Conservation (phyloP, 2,797 vertebrate species). For the Ispidina lecontei region DNA sequence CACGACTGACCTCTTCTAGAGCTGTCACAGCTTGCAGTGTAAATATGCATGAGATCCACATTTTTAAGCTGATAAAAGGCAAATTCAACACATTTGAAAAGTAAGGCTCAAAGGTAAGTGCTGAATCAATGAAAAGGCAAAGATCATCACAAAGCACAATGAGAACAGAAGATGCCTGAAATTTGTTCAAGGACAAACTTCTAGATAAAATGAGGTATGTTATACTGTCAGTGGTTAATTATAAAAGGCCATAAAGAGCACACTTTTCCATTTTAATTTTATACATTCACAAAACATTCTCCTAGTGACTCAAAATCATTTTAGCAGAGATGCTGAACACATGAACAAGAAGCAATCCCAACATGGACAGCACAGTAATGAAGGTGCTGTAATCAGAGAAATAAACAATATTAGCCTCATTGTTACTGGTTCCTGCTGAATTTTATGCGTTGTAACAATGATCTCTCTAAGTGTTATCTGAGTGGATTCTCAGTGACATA, state of each 20-base stretch:
- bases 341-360: background rate
- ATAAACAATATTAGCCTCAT: background rate
- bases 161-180: background rate
- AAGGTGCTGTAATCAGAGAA: background rate
- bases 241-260: background rate
- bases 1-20: slow-evolving; percentile 45
- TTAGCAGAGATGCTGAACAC: background rate
- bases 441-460: background rate
- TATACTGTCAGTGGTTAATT: background rate
- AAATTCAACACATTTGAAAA: slow-evolving; percentile 65
- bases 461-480: background rate
- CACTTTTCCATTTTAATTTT: background rate
- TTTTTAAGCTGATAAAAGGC: slow-evolving; percentile 67
- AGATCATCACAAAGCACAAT: slow-evolving; percentile 44
- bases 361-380: background rate
- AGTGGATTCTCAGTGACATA: background rate
- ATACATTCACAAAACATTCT: background rate
- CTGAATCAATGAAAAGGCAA: slow-evolving; percentile 63
- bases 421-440: background rate
- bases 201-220: background rate
- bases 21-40: slow-evolving; percentile 28
- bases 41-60: slow-evolving; percentile 54
- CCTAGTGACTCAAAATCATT: background rate
- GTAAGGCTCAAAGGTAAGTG: slow-evolving; percentile 43
- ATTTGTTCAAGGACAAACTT: slow-evolving; percentile 49